These are phyloP conservation scores for Calycopis cecrops DNA, from an alignment of 1,140 invertebrate species.

Conservation along the genomic window DNA sequence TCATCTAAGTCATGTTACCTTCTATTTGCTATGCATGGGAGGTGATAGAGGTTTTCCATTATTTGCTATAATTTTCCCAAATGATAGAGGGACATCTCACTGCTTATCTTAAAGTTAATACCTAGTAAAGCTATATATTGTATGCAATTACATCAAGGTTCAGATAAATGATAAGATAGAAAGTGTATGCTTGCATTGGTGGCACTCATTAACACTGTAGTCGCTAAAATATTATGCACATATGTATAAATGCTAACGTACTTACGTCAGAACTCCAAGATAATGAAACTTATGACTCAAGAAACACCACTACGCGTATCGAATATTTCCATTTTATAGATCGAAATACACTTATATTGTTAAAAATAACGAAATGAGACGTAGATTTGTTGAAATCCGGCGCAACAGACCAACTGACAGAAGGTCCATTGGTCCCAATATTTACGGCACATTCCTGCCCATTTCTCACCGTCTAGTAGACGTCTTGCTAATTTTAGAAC, in stretches of 20 bases:
- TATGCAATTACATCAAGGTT: constrained; percentile 5
- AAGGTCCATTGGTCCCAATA: constrained; percentile 33
- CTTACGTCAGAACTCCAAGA: constrained; percentile 45
- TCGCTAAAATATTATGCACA: constrained; percentile 33
- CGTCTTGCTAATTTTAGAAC: constrained; percentile 68
- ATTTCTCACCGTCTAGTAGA: constrained; percentile 47
- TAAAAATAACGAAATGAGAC: constrained; percentile 37
- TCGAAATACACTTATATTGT: constrained; percentile 6
- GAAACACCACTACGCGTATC: constrained; percentile 19
- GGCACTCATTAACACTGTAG: constrained; percentile 17
- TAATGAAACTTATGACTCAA: constrained; percentile 39
- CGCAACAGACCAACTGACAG: constrained; percentile 37
- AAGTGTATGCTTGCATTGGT: constrained; percentile 27
- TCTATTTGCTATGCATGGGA: too few relatives aligned
- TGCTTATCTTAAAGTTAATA: background rate
- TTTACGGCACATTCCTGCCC: constrained; percentile 52
- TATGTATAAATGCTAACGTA: constrained; percentile 31
- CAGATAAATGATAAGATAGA: constrained; percentile 34
- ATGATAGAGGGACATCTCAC: too few relatives aligned
- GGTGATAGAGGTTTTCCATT: too few relatives aligned
- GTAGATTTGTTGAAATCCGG: constrained; percentile 32
- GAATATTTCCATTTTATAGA: constrained; percentile 17
- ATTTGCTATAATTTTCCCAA: too few relatives aligned
- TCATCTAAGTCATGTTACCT: too few relatives aligned
- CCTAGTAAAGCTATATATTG: too few relatives aligned